Conservation (phyloP, 2,797 vertebrate species). For the Galagoides demidoff region DNA sequence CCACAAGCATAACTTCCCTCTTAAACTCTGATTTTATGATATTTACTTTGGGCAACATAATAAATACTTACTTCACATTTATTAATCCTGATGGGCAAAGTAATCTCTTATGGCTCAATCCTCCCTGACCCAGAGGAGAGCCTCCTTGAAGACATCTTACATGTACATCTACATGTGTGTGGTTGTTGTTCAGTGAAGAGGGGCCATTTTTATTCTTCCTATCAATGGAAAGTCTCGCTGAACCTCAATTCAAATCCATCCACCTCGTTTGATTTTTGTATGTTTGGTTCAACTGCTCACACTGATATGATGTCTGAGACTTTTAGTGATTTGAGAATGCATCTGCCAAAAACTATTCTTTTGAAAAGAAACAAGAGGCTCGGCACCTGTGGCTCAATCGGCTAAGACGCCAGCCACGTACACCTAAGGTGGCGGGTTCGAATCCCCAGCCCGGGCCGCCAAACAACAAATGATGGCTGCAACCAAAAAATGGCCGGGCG, state of each 20-base stretch:
- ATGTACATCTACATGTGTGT: not conserved
- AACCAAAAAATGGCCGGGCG: no score
- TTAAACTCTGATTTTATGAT: slow-evolving; percentile 71
- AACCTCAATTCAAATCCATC: not conserved
- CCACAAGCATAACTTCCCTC: slow-evolving; percentile 43
- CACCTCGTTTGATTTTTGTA: slow-evolving; percentile 38
- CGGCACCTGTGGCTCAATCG: no score
- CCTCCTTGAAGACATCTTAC: not conserved
- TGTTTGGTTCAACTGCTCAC: slow-evolving; percentile 39
- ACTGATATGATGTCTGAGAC: not conserved
- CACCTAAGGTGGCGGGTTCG: no score
- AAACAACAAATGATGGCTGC: no score
- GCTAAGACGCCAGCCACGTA: no score
- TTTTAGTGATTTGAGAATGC: slow-evolving; percentile 29
- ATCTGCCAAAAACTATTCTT: slow-evolving; percentile 49
- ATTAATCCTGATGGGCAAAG: slow-evolving; percentile 50
- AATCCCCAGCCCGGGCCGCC: no score
- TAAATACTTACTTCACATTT: slow-evolving; percentile 65
- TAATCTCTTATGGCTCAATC: slow-evolving; percentile 26
- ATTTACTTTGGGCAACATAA: slow-evolving; percentile 67
- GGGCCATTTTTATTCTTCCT: slow-evolving; percentile 36
- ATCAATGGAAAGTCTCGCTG: slow-evolving; percentile 35
- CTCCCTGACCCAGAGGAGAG: slow-evolving; percentile 27
- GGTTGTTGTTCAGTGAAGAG: not conserved
- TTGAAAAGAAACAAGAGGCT: no score